Conservation (phyloP, 92 coral and sea anemone genomes). For the Parazoanthus swiftii region DNA sequence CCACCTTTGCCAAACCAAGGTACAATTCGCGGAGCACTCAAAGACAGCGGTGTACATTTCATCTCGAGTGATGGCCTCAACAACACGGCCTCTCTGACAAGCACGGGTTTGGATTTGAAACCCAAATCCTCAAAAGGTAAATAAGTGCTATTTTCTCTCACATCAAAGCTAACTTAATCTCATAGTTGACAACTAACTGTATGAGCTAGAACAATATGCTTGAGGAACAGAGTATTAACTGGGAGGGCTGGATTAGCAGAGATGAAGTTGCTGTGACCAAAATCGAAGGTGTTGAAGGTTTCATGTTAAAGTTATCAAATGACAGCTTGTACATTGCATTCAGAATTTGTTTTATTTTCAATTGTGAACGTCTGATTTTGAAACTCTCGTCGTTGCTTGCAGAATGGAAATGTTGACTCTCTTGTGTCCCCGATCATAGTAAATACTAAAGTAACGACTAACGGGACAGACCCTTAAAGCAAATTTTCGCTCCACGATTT, state of each 20-base stretch:
- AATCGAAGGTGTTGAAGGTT: slow-evolving; percentile 3
- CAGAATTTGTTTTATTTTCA: neutral
- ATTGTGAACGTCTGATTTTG: neutral
- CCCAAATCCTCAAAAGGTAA: slow-evolving; percentile 39
- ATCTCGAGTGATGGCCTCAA: slow-evolving; percentile 19
- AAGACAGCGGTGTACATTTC: slow-evolving; percentile 50
- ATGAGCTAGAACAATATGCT: neutral
- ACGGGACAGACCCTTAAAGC: neutral
- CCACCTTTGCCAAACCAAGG: slow-evolving; percentile 94
- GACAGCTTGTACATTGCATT: neutral
- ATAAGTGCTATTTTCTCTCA: neutral
- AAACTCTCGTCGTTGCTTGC: neutral
- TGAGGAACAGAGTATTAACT: neutral
- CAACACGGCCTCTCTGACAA: slow-evolving; percentile 14
- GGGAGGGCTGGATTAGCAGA: neutral
- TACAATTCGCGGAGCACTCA: slow-evolving; percentile 59
- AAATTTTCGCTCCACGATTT: neutral
- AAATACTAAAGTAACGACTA: neutral
- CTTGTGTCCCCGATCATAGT: neutral
- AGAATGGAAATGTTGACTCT: neutral
- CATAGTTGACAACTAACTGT: neutral
- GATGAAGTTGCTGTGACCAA: slow-evolving; percentile 12
- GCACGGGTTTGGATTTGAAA: slow-evolving; percentile 33
- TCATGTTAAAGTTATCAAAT: neutral
- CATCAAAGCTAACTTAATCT: neutral